Percentiles rank a stretch among this genome's conserved stretches.
These are phyloP conservation scores for Bimastos eiseni DNA, from an alignment of 2,888 invertebrate genomes.

Conservation along the genomic window DNA sequence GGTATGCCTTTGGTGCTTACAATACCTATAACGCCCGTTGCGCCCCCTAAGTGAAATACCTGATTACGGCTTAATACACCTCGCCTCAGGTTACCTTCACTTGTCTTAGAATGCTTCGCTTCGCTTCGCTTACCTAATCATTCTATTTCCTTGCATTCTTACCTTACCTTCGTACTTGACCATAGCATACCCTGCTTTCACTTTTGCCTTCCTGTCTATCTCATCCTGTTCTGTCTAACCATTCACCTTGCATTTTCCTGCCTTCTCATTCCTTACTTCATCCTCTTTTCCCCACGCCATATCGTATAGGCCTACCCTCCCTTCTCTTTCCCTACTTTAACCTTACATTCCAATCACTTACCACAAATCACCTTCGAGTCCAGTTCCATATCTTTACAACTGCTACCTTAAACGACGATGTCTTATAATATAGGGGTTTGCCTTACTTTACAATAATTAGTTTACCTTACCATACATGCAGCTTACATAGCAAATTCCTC, in stretches of 20 bases:
- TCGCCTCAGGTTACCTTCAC: too few species aligned
- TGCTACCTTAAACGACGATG: too few species aligned
- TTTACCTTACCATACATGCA: not conserved
- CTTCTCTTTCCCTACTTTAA: not conserved
- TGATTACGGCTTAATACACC: too few species aligned
- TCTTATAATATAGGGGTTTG: not conserved
- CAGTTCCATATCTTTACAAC: too few species aligned
- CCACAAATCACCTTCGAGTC: too few species aligned
- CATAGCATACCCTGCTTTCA: not conserved
- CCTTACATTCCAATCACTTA: too few species aligned
- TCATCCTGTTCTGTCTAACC: too few species aligned
- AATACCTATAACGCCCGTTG: not conserved
- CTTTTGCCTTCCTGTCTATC: too few species aligned
- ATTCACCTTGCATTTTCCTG: not conserved
- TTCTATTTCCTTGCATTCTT: too few species aligned
- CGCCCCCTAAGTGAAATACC: not conserved
- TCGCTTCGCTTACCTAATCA: too few species aligned
- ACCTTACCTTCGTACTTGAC: not conserved
- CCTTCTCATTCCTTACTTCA: not conserved
- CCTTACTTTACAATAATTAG: not conserved
- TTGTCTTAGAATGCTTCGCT: too few species aligned
- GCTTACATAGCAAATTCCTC: not conserved
- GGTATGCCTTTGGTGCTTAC: not conserved
- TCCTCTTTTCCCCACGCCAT: not conserved
- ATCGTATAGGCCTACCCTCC: not conserved